phyloP scores from a whole-genome alignment of 2,888 invertebrate species.

The Pyrgus malvae region DNA sequence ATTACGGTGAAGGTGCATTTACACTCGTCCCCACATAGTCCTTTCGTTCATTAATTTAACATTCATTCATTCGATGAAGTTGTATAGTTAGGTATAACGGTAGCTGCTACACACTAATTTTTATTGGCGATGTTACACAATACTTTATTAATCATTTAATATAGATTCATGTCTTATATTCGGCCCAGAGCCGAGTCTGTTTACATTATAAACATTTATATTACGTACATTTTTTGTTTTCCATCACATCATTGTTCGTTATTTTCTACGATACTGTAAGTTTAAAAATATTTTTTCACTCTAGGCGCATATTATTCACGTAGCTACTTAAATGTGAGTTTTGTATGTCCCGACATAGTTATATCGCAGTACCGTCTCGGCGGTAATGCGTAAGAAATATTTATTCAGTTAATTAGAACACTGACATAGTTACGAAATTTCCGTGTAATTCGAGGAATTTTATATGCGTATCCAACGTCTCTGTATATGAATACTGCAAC shows the following conservation, averaged over 20 bases:
- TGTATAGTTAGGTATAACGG: slow-evolving; percentile 22
- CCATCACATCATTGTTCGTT: not conserved
- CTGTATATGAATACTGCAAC: not conserved
- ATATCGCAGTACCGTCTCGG: not conserved
- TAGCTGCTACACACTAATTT: slow-evolving; percentile 8
- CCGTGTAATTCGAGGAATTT: not conserved
- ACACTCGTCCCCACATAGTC: slow-evolving; percentile 40
- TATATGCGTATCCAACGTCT: not conserved
- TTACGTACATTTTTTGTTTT: slow-evolving; percentile 3
- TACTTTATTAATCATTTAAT: not conserved
- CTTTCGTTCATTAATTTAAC: slow-evolving; percentile 15
- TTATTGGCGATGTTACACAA: not conserved
- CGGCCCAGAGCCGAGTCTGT: not conserved
- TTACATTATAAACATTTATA: not conserved
- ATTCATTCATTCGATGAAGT: slow-evolving; percentile 16
- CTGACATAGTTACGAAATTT: not conserved
- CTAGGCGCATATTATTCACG: slow-evolving; percentile 3
- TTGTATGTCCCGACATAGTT: slow-evolving; percentile 10
- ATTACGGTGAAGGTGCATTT: slow-evolving; percentile 73
- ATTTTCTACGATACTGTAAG: slow-evolving; percentile 11
- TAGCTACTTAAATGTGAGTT: slow-evolving; percentile 25
- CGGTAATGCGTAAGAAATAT: not conserved
- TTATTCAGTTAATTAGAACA: not conserved
- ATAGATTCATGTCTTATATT: not conserved
- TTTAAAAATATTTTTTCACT: slow-evolving; percentile 9